Percentiles rank a stretch among this genome's conserved stretches.
phyloP scores from a whole-genome alignment of 2,797 vertebrate genomes.

The Tolypeutes matacus region DNA sequence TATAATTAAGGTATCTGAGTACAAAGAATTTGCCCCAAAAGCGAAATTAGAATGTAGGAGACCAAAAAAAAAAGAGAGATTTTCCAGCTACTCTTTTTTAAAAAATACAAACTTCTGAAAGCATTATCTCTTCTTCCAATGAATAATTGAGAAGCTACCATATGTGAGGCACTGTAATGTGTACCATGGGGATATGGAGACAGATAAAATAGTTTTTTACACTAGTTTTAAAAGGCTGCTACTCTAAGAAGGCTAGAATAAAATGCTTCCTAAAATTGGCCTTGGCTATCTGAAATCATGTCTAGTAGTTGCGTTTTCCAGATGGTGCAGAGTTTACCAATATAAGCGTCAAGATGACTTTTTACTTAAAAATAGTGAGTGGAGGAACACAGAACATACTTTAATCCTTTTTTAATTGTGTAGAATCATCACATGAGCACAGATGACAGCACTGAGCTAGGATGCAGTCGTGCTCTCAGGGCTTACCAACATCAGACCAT shows the following conservation, averaged over 20 bases:
- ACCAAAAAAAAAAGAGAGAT: slow-evolving; percentile 40
- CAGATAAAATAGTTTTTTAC: not conserved
- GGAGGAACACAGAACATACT: not conserved
- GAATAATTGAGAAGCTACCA: slow-evolving; percentile 38
- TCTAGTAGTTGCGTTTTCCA: slow-evolving; percentile 28
- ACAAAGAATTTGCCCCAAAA: slow-evolving; percentile 75
- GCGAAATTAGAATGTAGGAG: slow-evolving; percentile 74
- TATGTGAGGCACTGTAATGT: not conserved
- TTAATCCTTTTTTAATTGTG: slow-evolving; percentile 58
- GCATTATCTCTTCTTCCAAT: slow-evolving; percentile 30
- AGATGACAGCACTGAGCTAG: not conserved
- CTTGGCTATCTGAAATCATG: slow-evolving; percentile 12
- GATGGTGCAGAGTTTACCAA: not conserved
- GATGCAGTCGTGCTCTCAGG: not conserved
- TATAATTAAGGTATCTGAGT: slow-evolving; percentile 81
- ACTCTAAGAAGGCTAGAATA: not conserved
- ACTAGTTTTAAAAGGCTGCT: slow-evolving; percentile 4
- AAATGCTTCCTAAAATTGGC: slow-evolving; percentile 45
- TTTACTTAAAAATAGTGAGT: slow-evolving; percentile 49
- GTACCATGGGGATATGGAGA: not conserved
- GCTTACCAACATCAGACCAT: not conserved
- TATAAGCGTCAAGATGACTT: not conserved
- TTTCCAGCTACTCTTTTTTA: slow-evolving; percentile 62
- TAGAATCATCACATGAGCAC: slow-evolving; percentile 20
- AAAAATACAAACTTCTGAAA: slow-evolving; percentile 54